phyloP scores from a whole-genome alignment of 2,797 vertebrate genomes.

The Labeo calbasu region DNA sequence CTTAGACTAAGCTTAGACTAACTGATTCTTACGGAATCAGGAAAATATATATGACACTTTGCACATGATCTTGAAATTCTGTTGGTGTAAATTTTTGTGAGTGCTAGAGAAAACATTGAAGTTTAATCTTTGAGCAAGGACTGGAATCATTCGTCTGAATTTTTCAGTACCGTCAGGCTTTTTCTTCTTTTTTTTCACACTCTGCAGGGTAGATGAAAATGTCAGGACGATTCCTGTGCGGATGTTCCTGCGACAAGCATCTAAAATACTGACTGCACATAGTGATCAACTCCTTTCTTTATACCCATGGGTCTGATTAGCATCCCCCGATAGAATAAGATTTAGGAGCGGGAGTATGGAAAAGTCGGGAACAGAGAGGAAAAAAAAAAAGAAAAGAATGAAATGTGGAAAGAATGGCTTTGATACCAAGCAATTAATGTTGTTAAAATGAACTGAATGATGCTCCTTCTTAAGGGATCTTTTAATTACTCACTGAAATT shows the following conservation, averaged over 20 bases:
- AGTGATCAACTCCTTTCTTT: conserved; percentile 18
- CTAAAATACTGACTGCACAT: conserved; percentile 10
- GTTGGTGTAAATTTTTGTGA: not conserved
- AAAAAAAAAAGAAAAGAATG: conserved; percentile 3
- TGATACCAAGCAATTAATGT: conserved; percentile 39
- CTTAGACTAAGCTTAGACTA: not conserved
- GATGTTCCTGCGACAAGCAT: not conserved
- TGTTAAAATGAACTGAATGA: conserved; percentile 38
- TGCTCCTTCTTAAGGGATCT: not conserved
- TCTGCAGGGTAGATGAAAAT: conserved; percentile 5
- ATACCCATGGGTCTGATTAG: conserved; percentile 18
- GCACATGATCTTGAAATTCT: not conserved
- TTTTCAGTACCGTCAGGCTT: not conserved
- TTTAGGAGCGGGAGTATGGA: not conserved
- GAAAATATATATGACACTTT: not conserved
- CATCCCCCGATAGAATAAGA: not conserved
- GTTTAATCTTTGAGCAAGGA: not conserved
- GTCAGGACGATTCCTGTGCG: not conserved
- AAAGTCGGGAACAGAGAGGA: not conserved
- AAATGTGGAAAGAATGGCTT: conserved; percentile 11
- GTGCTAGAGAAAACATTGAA: not conserved
- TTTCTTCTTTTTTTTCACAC: not conserved
- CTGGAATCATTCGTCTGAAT: not conserved
- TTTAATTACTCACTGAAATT: conserved; percentile 34
- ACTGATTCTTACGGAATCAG: not conserved